Evolutionary conservation across 1,140 invertebrate genomes (phyloP), one percentile per base, ranked within the genome.

Genomic region (Meloidogyne floridensis): DNA sequence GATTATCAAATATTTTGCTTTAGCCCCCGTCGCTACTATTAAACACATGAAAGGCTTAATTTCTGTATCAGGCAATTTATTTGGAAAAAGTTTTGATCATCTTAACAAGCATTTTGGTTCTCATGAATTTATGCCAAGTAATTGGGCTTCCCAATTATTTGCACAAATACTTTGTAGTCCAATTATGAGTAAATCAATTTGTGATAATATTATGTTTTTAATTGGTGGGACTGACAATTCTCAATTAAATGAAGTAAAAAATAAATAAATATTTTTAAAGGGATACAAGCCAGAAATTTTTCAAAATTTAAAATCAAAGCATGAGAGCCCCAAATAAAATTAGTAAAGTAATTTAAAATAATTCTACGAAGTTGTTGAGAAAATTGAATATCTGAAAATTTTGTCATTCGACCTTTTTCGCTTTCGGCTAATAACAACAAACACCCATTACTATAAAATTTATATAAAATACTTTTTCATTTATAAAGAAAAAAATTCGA

Each of bases 1-100:
- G 82, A 88, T 87, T 43, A 83, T 83, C 47, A 88, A 87, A 71
- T 87, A 89, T 79, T 88, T 88, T 78, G 87, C 87, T 0, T 73
- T 88, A n/a, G 87, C 87, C 15, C 87, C 87, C 7, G 87, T 88
- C 42, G 82, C 79, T n/a, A 82, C 83, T 6, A 82, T 88, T 18
- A 79, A 73, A 42, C 75, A 88, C 75, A 85, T 88, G 54, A 75
- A 83, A 13, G 87, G 87, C 32, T 70, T 88, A n/a, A 70, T 87
- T 43, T 42, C 83, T 20, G 83, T 77, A 51, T 73, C 88, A 51
- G 87, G 84, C 8, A 77, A 78, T 13, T 78, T 84, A 47, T 86
- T 87, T 51, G 83, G 80, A 9, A 72, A 88, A 47, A 47, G 7
- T 47, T 47, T 47, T 47, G 47, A 47, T 47, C 4, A 6, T n/a